Base-by-base conservation (phyloP, 2,888 invertebrate genomes). In the Ormyrus thymus region DNA sequence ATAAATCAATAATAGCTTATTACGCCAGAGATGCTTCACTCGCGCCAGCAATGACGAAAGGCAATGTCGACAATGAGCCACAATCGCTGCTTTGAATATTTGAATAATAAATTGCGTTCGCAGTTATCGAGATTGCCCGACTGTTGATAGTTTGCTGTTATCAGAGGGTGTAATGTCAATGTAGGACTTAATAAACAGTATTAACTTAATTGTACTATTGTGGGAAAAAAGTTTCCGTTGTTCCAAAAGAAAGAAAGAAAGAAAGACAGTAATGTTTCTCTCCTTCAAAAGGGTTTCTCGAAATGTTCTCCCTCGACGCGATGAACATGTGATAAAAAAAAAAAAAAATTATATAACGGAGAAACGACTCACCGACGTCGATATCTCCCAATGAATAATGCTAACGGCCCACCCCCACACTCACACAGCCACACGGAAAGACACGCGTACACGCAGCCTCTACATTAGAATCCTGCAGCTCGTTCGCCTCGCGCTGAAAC, bases 61-160 rank as follows among this genome's bases (percentile, higher is more conserved):
- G 11, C 65, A 65, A 56, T 15, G 50, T 66, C 59, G 59, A 66
- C 8, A 7, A 61, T 71, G 46, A 6, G 50, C 65, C 61, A 2
- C 29, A 66, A 61, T 53, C 70, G 48, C 80, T 56, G 77, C 81
- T 83, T 81, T 79, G 61, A 69, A 82, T 80, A 69, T 73, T 79
- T 66, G 11, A 76, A 76, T 78, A 76, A 29, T 68, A 48, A 79
- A 79, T 79, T 69, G 66, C 59, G 29, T 29, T 29, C 29, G 69
- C 79, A 79, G 78, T 82, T 81, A 76, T 81, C 59, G 50, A 76
- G 75, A 82, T 84, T 81, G 80, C 43, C 79, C 83, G 79, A 82
- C 83, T 86, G 86, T 86, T 85, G 83, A 83, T 86, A 85, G 84
- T 87, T 85, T 83, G 79, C 86, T 85, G 85, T 87, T 87, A 86